phyloP scores from a whole-genome alignment of 2,888 invertebrate species.

The Ferdinandea cuprea region DNA sequence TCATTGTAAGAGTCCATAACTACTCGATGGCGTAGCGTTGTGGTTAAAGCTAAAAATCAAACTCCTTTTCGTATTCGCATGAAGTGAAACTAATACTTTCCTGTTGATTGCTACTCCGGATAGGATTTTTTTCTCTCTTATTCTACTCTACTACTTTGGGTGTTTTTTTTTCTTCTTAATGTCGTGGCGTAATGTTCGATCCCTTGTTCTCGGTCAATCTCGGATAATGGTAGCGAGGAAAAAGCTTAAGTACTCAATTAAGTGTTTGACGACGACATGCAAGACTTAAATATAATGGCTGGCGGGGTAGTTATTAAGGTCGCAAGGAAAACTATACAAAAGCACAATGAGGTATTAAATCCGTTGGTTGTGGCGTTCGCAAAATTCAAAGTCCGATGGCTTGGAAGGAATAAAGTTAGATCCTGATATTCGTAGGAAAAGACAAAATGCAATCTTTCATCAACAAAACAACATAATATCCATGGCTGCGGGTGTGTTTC shows the following conservation, averaged over 20 bases:
- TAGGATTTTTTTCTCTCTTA: constrained; percentile 3
- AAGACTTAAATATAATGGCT: constrained; percentile 57
- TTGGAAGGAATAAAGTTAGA: too few relatives aligned
- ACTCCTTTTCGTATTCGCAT: constrained; percentile 35
- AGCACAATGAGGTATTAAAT: too few relatives aligned
- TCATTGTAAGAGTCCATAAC: background rate
- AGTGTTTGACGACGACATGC: constrained; percentile 70
- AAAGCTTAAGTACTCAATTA: constrained; percentile 72
- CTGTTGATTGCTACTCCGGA: constrained; percentile 46
- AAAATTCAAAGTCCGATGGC: background rate
- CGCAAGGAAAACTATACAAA: constrained; percentile 1
- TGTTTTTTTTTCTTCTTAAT: constrained; percentile 37
- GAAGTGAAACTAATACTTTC: constrained; percentile 60
- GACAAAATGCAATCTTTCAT: too few relatives aligned
- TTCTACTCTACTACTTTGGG: constrained; percentile 8
- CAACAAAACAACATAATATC: constrained; percentile 5
- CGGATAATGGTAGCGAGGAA: constrained; percentile 17
- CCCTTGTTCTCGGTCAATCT: constrained; percentile 66
- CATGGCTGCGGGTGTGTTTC: background rate
- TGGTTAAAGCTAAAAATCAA: constrained; percentile 33
- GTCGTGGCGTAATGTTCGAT: constrained; percentile 66
- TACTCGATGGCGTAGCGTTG: background rate
- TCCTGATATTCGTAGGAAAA: too few relatives aligned
- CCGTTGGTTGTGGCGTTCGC: too few relatives aligned
- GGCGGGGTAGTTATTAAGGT: constrained; percentile 64